These are phyloP conservation scores for Trichonephila clavata DNA, from an alignment of 1,140 invertebrate species.

Conservation along the genomic window DNA sequence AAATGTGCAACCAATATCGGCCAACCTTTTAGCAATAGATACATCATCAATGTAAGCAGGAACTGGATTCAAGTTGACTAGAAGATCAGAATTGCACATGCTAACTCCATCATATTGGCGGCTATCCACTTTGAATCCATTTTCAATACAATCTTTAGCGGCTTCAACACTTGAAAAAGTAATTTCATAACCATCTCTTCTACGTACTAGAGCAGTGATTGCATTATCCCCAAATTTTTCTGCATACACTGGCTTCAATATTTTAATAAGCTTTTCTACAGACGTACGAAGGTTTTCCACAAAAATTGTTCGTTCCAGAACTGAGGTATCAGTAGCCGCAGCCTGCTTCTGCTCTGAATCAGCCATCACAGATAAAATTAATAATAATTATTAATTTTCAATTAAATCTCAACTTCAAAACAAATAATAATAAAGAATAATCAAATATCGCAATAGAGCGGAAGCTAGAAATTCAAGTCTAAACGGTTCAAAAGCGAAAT, in stretches of 20 bases:
- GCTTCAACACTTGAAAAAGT: slow-evolving; percentile 55
- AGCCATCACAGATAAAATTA: background rate
- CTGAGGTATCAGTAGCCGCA: background rate
- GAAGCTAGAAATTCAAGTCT: too few relatives aligned
- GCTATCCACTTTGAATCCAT: slow-evolving; percentile 59
- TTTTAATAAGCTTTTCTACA: slow-evolving; percentile 59
- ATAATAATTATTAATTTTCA: too few relatives aligned
- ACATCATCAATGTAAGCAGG: slow-evolving; percentile 71
- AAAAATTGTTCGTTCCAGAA: slow-evolving; percentile 63
- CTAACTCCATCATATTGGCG: slow-evolving; percentile 68
- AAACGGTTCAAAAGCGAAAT: background rate
- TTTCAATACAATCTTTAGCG: slow-evolving; percentile 63
- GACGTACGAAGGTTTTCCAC: slow-evolving; percentile 71
- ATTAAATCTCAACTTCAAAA: background rate
- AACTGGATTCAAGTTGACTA: slow-evolving; percentile 70
- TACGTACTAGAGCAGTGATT: slow-evolving; percentile 41
- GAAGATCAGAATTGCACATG: slow-evolving; percentile 61
- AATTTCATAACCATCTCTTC: slow-evolving; percentile 70
- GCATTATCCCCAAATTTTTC: slow-evolving; percentile 67
- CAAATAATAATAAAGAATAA: background rate
- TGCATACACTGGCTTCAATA: slow-evolving; percentile 44
- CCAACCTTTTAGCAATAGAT: slow-evolving; percentile 49
- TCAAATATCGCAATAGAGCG: background rate
- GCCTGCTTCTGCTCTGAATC: background rate
- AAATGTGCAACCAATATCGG: slow-evolving; percentile 33